Base-by-base conservation (phyloP, 2,797 vertebrate species). In the Aldrovandia affinis region DNA sequence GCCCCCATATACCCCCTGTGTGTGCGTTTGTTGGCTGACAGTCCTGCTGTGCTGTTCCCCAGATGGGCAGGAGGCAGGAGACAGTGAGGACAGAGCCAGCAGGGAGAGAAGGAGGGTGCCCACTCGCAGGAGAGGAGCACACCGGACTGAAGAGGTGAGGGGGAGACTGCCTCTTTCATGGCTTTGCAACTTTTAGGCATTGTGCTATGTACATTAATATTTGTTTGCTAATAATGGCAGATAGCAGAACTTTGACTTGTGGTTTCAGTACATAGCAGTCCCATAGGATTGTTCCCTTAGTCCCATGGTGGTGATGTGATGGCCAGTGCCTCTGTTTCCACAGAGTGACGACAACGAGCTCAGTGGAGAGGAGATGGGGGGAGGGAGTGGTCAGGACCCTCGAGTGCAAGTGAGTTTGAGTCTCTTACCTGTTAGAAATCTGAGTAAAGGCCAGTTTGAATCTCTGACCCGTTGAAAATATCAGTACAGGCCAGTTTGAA, bases 321-420 rank as follows among this genome's bases (percentile, higher is more conserved):
- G 59, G 85, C 7, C 55, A 84, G n/a, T 84, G 7, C 44, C 78
- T 73, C 52, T 85, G 30, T 84, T 7, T 86, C 33, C 85, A 15
- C 88, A 96, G 96, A 90, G 89, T 82, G 95, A 96, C 75, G 95
- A 96, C 86, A 93, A 94, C 20, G 93, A 96, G 33, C 94, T 94
- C 33, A 93, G 91, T 80, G 95, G 92, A 89, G 95, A 95, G 88
- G 94, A 95, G 36, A 94, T 94, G 89, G 89, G 88, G 79, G 90
- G 92, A 82, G 90, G 90, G 86, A 89, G 93, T 91, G 91, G 92
- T 88, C 90, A 87, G 91, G 93, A 94, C 91, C 91, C 92, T 90
- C 94, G 93, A 93, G 36, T 8, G n/a, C 59, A 79, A 73, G 84
- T 85, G 63, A 59, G 84, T 47, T 28, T 54, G 25, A 12, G 0